Evolutionary conservation across 2,888 invertebrate species (phyloP).

Genomic region (Biston stratarius): DNA sequence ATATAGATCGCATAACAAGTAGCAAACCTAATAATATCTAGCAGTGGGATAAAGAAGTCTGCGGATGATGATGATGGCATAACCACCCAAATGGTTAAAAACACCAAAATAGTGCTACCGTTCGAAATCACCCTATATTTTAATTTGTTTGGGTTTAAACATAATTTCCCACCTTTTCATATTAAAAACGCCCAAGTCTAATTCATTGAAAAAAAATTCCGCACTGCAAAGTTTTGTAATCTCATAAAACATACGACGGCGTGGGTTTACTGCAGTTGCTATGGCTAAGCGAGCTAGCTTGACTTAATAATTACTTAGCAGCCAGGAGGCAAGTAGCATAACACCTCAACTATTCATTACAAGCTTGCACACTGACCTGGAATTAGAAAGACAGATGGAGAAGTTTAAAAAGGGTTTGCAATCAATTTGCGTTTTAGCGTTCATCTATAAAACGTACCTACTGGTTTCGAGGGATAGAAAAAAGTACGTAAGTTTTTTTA

Average conservation of each 20-base stretch:
- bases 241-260: not conserved
- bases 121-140: too few relatives aligned
- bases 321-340: slow-evolving; percentile 50
- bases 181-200: not conserved
- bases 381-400: not conserved
- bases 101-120: too few relatives aligned
- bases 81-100: too few relatives aligned
- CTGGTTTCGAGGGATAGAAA: too few relatives aligned
- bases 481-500: too few relatives aligned
- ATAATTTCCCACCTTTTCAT: not conserved
- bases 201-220: not conserved
- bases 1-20: too few relatives aligned
- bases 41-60: too few relatives aligned
- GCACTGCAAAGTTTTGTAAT: not conserved
- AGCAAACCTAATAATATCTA: too few relatives aligned
- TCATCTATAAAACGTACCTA: too few relatives aligned
- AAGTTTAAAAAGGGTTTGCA: not conserved
- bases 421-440: too few relatives aligned
- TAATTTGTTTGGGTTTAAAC: too few relatives aligned
- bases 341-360: slow-evolving; percentile 39
- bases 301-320: slow-evolving; percentile 58
- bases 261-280: slow-evolving; percentile 34
- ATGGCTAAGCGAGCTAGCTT: slow-evolving; percentile 38
- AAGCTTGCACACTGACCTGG: slow-evolving; percentile 19
- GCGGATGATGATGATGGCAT: too few relatives aligned